Base-by-base conservation (phyloP, 2,797 vertebrate species). In the Artibeus jamaicensis region DNA sequence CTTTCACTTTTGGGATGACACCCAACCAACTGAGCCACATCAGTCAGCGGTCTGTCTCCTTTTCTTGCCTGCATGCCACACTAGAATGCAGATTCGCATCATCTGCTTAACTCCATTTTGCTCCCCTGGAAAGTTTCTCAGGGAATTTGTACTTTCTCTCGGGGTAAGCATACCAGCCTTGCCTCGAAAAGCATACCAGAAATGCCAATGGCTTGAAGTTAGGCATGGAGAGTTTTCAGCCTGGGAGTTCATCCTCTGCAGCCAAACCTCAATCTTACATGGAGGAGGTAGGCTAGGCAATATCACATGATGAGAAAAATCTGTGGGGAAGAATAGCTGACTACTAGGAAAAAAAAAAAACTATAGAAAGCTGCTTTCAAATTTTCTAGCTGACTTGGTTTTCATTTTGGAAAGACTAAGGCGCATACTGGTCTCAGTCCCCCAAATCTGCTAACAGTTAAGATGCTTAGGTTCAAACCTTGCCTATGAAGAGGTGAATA, bases 121-220 rank as follows among this genome's bases (percentile, higher is more conserved):
- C 92, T 93, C 59, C 57, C 71, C 74, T 85, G 67, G 90, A 95
- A 94, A 37, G 76, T 96, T 95, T 97, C 90, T 97, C 85, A 9
- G 96, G 83, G 91, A 95, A 96, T 73, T 92, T 79, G 81, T 88
- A 95, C 91, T 97, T 93, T 96, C 90, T 97, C 95, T 88, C 95
- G 82, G 88, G 86, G 68, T 83, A 85, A 97, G 88, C 96, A 97
- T 97, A 96, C 91, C 94, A 97, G 67, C 78, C 73, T 96, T 93
- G 93, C 96, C 94, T 97, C 29, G 42, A 93, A 95, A 84, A 96
- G 95, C 97, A 97, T 97, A 97, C 97, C 97, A 97, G 96, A 92
- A 96, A 98, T 98, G 96, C 97, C 97, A 96, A 95, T 84, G 92
- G 92, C 97, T 96, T 97, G 94, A 97, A 95, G 93, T 93, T 67